Percentiles rank a stretch among this genome's conserved stretches.
phyloP scores from a whole-genome alignment of 2,797 vertebrate genomes.

The Toxotes lorentzi region DNA sequence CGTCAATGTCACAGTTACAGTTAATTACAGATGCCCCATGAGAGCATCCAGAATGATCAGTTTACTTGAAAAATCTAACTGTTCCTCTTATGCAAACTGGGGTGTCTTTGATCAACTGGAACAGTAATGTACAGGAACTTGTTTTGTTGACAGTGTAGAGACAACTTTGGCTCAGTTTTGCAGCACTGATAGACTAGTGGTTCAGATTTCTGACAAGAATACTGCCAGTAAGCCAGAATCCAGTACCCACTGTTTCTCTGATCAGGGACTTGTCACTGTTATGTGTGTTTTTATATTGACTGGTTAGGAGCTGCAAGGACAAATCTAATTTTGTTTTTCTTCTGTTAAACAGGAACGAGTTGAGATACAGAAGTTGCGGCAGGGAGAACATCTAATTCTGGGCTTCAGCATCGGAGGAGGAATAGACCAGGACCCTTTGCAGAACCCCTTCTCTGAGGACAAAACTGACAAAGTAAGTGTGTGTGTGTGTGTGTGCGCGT shows the following conservation, averaged over 20 bases:
- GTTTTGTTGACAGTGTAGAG: background rate
- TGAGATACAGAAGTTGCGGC: constrained; percentile 93
- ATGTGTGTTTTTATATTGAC: background rate
- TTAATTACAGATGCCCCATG: background rate
- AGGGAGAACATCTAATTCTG: constrained; percentile 92
- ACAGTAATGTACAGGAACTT: background rate
- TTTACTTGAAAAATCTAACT: background rate
- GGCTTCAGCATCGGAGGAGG: constrained; percentile 99
- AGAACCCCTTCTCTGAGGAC: constrained; percentile 97
- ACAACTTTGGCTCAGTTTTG: background rate
- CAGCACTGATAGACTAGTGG: too few relatives aligned
- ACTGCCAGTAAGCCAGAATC: background rate
- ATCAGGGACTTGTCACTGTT: background rate
- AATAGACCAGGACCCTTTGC: constrained; percentile 96
- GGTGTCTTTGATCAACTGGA: background rate
- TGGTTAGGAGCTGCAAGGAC: background rate
- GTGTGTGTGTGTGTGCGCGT: background rate
- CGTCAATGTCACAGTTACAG: background rate
- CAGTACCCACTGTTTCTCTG: background rate
- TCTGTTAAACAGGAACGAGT: constrained; percentile 89
- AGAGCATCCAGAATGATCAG: background rate
- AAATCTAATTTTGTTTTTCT: background rate
- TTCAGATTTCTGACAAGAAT: background rate
- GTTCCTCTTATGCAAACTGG: background rate
- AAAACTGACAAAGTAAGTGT: constrained; percentile 94